Evolutionary conservation across 2,888 invertebrate species (phyloP).

Genomic region (Doris montereyensis): DNA sequence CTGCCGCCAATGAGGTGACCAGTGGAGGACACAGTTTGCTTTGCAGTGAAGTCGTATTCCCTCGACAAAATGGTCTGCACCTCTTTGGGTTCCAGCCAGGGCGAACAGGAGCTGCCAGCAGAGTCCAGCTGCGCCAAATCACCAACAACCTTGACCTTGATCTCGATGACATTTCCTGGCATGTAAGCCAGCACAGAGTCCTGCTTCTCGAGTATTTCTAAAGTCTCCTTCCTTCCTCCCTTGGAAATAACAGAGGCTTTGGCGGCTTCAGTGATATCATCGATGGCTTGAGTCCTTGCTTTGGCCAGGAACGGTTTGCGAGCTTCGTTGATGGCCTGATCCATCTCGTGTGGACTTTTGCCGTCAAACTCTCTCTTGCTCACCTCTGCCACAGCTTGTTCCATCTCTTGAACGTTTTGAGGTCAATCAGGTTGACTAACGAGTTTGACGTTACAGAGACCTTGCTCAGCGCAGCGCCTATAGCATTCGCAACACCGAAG

Average conservation of each 20-base stretch:
- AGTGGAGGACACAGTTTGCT: constrained; percentile 40
- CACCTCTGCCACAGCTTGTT: constrained; percentile 29
- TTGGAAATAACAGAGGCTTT: constrained; percentile 16
- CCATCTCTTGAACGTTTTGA: constrained; percentile 40
- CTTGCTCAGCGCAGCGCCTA: constrained; percentile 70
- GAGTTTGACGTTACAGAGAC: constrained; percentile 58
- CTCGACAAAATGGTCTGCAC: not conserved
- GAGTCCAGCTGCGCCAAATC: constrained; percentile 47
- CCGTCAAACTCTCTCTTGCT: constrained; percentile 32
- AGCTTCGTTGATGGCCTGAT: constrained; percentile 40
- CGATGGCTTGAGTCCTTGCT: constrained; percentile 51
- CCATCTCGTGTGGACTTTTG: constrained; percentile 35
- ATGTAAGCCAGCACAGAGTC: constrained; percentile 63
- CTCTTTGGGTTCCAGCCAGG: constrained; percentile 28
- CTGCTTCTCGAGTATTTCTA: constrained; percentile 53
- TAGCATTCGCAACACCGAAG: constrained; percentile 68
- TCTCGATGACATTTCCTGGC: constrained; percentile 62
- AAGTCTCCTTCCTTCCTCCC: constrained; percentile 49
- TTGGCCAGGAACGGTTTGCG: constrained; percentile 47
- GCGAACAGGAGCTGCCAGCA: not conserved
- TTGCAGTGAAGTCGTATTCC: not conserved
- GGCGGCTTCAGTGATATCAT: constrained; percentile 33
- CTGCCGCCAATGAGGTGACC: constrained; percentile 22
- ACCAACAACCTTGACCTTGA: constrained; percentile 64
- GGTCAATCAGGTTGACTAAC: constrained; percentile 53